A percentile compares a stretch with the other conserved stretches of the same genome.
Evolutionary conservation across 2,797 vertebrate genomes (phyloP).

Genomic region (Alca torda): DNA sequence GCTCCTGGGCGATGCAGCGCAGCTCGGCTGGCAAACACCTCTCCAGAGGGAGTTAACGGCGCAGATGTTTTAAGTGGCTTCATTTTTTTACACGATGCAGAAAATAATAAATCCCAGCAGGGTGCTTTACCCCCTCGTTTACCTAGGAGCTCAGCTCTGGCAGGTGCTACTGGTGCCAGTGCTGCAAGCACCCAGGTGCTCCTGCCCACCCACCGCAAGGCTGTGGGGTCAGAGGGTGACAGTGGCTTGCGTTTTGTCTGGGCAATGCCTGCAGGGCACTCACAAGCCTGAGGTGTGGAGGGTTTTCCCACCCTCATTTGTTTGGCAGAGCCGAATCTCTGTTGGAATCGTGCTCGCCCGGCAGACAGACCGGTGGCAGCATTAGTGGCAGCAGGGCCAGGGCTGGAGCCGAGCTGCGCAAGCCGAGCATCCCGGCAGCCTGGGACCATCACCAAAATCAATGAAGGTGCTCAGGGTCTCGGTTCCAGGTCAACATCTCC

Average conservation of each 20-base stretch:
- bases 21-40: neutral
- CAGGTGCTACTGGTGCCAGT: neutral
- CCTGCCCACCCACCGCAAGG: rapidly evolving
- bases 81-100: neutral
- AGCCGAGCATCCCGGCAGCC: rapidly evolving
- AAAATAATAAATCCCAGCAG: rapidly evolving
- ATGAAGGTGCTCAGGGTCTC: rapidly evolving
- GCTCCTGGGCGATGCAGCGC: neutral
- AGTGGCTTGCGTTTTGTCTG: neutral
- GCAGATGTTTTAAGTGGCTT: neutral
- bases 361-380: neutral
- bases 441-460: rapidly evolving
- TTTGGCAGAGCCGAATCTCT: neutral
- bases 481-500: rapidly evolving
- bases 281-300: neutral
- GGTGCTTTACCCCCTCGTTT: neutral
- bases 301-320: neutral
- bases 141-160: neutral
- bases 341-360: rapidly evolving
- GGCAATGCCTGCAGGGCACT: neutral
- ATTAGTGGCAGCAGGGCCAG: neutral
- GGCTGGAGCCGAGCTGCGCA: neutral
- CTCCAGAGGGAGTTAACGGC: neutral
- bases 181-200: rapidly evolving
- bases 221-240: neutral